Percentiles rank a stretch among this genome's conserved stretches.
These are phyloP conservation scores for Chymomyza fuscimana DNA, from an alignment of 2,888 invertebrate species.

Conservation along the genomic window DNA sequence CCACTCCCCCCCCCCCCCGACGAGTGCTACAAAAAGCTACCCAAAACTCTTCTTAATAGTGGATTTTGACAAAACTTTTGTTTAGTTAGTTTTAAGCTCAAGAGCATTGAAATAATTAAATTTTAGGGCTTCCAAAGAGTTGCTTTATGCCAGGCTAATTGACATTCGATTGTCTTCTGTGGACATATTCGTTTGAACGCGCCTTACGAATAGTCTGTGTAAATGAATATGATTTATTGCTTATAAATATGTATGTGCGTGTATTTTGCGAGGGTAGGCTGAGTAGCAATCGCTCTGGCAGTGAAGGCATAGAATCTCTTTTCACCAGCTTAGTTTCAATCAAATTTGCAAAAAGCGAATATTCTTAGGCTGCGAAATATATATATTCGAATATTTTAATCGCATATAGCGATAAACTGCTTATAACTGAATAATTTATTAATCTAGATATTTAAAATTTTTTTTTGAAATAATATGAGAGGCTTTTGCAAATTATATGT, in stretches of 20 bases:
- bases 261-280: too few relatives aligned
- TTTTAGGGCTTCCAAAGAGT: not conserved
- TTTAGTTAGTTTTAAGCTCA: not conserved
- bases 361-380: too few relatives aligned
- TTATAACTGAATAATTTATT: too few relatives aligned
- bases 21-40: not conserved
- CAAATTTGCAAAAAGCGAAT: too few relatives aligned
- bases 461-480: too few relatives aligned
- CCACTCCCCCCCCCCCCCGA: too few relatives aligned
- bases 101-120: not conserved
- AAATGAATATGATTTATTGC: not conserved
- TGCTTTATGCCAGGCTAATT: not conserved
- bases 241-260: too few relatives aligned
- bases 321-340: too few relatives aligned
- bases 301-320: slow-evolving; percentile 43
- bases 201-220: not conserved
- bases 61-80: not conserved
- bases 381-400: too few relatives aligned
- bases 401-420: too few relatives aligned
- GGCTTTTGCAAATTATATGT: too few relatives aligned
- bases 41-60: not conserved
- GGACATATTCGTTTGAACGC: not conserved
- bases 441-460: too few relatives aligned
- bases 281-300: slow-evolving; percentile 88
- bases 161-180: not conserved